Percentiles rank a stretch among this genome's conserved stretches.
Conservation (phyloP, 2,797 vertebrate species). For the Rhyacichthys aspro region DNA sequence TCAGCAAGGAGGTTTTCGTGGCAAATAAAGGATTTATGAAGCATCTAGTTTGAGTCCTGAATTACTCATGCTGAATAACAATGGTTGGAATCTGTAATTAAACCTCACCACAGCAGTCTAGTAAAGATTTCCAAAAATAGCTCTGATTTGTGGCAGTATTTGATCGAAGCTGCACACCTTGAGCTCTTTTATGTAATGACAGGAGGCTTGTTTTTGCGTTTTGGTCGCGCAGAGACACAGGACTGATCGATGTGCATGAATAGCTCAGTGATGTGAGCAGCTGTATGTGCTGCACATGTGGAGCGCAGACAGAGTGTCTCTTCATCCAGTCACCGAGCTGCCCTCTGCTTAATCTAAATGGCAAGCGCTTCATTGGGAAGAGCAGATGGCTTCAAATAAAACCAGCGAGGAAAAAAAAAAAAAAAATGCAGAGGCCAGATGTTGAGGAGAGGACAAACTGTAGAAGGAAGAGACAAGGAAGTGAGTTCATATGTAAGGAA, state of each 20-base stretch:
- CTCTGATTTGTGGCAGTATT: too few relatives aligned
- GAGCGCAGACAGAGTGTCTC: slow-evolving; percentile 9
- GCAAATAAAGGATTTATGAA: too few relatives aligned
- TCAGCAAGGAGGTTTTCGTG: too few relatives aligned
- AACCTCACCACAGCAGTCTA: too few relatives aligned
- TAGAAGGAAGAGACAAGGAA: slow-evolving; percentile 1
- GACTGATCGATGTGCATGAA: slow-evolving; percentile 2
- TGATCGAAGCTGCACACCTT: too few relatives aligned
- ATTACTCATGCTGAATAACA: too few relatives aligned
- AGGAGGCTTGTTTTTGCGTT: too few relatives aligned
- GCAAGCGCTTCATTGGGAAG: slow-evolving; percentile 42
- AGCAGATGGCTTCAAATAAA: slow-evolving; percentile 63
- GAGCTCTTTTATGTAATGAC: too few relatives aligned
- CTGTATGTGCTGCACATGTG: slow-evolving; percentile 1
- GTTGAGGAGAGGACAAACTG: slow-evolving; percentile 22
- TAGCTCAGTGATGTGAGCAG: slow-evolving; percentile 14
- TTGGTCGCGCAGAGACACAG: background rate
- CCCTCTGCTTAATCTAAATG: slow-evolving; percentile 60
- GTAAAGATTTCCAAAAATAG: too few relatives aligned
- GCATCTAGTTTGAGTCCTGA: too few relatives aligned
- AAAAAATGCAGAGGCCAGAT: slow-evolving; percentile 29
- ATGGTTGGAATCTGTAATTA: too few relatives aligned
- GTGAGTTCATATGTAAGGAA: background rate
- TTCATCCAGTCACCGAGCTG: slow-evolving; percentile 9
- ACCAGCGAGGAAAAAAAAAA: slow-evolving; percentile 13